These are phyloP conservation scores for Limanda limanda DNA, from an alignment of 2,113 vertebrate species.

Conservation along the genomic window DNA sequence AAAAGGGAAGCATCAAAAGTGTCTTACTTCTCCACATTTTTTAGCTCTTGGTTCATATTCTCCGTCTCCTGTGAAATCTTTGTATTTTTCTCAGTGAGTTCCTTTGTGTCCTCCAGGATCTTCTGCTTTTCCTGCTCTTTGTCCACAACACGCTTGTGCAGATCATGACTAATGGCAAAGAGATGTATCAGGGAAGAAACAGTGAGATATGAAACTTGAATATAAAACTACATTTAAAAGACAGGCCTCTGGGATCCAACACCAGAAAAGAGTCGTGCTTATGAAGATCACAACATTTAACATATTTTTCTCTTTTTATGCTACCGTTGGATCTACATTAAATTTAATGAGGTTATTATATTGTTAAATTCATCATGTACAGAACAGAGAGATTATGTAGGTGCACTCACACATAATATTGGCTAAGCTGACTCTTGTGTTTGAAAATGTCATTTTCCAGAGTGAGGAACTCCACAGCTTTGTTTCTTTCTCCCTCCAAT, in stretches of 20 bases:
- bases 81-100: constrained; percentile 87
- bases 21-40: constrained; percentile 92
- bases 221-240: not conserved
- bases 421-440: constrained; percentile 90
- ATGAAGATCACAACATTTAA: too few species aligned
- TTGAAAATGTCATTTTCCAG: constrained; percentile 93
- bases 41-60: constrained; percentile 88
- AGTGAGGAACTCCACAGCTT: constrained; percentile 92
- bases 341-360: not conserved
- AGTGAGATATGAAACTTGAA: not conserved
- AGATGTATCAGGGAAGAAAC: not conserved
- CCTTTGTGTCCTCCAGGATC: constrained; percentile 89
- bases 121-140: constrained; percentile 89
- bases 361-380: constrained; percentile 13
- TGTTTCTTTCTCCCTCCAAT: constrained; percentile 93
- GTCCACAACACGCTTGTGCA: constrained; percentile 86
- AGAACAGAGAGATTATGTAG: not conserved
- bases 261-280: too few species aligned
- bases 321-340: not conserved
- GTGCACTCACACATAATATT: constrained; percentile 92
- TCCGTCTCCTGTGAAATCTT: constrained; percentile 88
- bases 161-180: constrained; percentile 84
- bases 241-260: not conserved
- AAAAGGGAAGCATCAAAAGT: not conserved
- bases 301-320: not conserved